Conservation (phyloP, 1,140 invertebrate species). For the Aphelenchoides besseyi region DNA sequence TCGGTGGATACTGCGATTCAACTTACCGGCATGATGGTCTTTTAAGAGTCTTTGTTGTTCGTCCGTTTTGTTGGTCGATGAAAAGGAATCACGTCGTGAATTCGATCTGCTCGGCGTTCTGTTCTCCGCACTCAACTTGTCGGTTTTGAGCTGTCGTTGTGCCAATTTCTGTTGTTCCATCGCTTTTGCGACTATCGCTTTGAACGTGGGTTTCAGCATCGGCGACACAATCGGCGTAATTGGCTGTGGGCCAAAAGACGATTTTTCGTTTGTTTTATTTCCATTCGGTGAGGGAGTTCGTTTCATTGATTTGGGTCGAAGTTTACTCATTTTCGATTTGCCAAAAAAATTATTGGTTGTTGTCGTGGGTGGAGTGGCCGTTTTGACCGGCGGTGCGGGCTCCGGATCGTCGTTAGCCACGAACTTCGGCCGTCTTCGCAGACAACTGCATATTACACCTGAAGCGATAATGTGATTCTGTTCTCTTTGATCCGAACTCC, state of each 20-base stretch:
- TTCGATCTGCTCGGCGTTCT: neutral
- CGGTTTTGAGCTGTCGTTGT: neutral
- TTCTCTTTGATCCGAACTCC: neutral
- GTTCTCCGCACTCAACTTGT: neutral
- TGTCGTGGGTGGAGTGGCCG: neutral
- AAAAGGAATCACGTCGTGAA: neutral
- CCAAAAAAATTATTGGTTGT: neutral
- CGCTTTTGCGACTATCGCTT: slow-evolving; percentile 21
- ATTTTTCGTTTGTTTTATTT: neutral
- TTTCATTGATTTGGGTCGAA: slow-evolving; percentile 19
- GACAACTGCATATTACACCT: slow-evolving; percentile 14
- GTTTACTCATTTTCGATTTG: neutral
- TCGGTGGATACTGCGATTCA: neutral
- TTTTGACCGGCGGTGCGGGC: neutral
- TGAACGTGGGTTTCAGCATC: slow-evolving; percentile 18
- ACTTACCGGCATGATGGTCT: slow-evolving; percentile 8
- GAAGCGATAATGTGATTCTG: neutral
- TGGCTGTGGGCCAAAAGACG: neutral
- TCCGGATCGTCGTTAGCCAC: slow-evolving; percentile 10
- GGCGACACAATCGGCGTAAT: slow-evolving; percentile 13
- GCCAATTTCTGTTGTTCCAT: slow-evolving; percentile 20
- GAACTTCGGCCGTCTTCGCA: slow-evolving; percentile 12
- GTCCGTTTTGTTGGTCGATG: slow-evolving; percentile 6
- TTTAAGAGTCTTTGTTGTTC: neutral
- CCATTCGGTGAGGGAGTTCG: neutral